A percentile compares a stretch with the other conserved stretches of the same genome.
Conservation (phyloP, 30 jellyfish, hydroid and myxozoan species). For the Aurelia aurita region DNA sequence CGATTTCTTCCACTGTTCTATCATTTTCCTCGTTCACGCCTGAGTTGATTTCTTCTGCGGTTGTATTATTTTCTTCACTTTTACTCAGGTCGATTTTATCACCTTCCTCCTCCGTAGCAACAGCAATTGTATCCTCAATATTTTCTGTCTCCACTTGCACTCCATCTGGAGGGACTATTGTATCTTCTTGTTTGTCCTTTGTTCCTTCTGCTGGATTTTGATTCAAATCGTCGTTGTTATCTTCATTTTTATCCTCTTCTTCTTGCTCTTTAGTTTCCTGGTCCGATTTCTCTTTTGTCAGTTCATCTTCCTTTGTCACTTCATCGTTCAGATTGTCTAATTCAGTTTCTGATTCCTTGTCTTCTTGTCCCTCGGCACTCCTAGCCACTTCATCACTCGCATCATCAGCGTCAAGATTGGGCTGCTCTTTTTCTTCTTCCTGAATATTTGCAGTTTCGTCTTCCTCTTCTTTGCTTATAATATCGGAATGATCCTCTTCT, state of each 20-base stretch:
- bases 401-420: neutral
- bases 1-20: neutral
- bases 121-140: neutral
- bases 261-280: neutral
- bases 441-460: constrained; percentile 5
- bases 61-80: neutral
- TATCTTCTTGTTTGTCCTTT: neutral
- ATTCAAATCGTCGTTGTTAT: neutral
- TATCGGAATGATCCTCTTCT: neutral
- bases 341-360: constrained; percentile 1
- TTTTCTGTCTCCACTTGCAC: neutral
- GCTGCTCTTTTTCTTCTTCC: constrained; percentile 3
- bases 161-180: neutral
- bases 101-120: too few species aligned
- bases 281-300: neutral
- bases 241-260: neutral
- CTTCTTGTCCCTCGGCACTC: constrained; percentile 12
- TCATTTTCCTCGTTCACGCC: neutral
- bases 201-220: neutral
- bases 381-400: neutral
- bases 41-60: constrained; percentile 6
- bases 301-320: constrained; percentile 9
- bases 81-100: too few species aligned
- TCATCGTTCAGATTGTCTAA: neutral
- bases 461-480: neutral